A percentile compares a stretch with the other conserved stretches of the same genome.
phyloP scores from a whole-genome alignment of 2,797 vertebrate genomes.

The Myotis myotis region DNA sequence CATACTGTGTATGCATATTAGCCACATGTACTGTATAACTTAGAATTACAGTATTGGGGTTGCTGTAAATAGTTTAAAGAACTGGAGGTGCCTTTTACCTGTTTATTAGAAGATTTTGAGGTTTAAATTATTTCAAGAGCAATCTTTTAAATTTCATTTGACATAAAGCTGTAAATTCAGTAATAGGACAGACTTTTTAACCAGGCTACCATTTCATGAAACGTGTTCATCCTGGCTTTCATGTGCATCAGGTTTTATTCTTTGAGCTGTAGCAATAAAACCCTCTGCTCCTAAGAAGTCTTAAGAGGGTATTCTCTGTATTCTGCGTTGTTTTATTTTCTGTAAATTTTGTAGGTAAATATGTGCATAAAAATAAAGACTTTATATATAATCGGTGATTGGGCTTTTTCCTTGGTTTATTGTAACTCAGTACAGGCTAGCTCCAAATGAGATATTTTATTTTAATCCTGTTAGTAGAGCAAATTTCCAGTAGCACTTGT shows the following conservation, averaged over 20 bases:
- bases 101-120: constrained; percentile 68
- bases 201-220: constrained; percentile 66
- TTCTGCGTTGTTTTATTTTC: constrained; percentile 80
- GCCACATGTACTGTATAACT: constrained; percentile 10
- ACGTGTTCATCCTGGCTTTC: constrained; percentile 64
- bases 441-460: background rate
- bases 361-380: constrained; percentile 84
- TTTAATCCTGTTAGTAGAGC: background rate
- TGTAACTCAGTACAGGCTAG: background rate
- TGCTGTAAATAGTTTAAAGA: constrained; percentile 78
- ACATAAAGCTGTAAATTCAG: constrained; percentile 65
- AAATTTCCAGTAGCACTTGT: background rate
- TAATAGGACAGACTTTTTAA: constrained; percentile 49
- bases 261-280: constrained; percentile 70
- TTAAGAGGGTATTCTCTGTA: constrained; percentile 68
- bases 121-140: constrained; percentile 72
- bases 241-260: constrained; percentile 57
- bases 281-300: constrained; percentile 70
- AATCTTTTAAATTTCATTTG: constrained; percentile 73
- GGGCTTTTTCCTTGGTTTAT: constrained; percentile 62
- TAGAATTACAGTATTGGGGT: constrained; percentile 64
- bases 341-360: constrained; percentile 86
- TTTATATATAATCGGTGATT: constrained; percentile 81
- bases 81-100: constrained; percentile 83
- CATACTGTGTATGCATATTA: constrained; percentile 68